phyloP scores from a whole-genome alignment of 2,888 invertebrate species.

The Fabriciana adippe region DNA sequence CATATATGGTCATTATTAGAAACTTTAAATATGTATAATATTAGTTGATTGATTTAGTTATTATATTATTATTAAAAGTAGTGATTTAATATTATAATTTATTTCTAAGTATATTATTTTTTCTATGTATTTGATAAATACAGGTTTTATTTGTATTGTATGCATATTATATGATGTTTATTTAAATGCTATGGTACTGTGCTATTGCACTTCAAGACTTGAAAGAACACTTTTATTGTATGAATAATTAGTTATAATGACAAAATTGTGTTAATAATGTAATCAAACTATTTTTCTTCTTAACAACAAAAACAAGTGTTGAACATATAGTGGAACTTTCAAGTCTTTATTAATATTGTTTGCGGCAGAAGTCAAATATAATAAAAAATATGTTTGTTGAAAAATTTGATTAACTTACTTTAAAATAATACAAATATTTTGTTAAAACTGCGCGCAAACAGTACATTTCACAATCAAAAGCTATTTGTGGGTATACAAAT shows the following conservation, averaged over 20 bases:
- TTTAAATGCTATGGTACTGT: conserved; percentile 7
- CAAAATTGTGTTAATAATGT: neutral
- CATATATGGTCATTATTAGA: no score
- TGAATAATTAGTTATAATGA: neutral
- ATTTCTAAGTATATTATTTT: neutral
- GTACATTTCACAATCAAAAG: conserved; percentile 43
- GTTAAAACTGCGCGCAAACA: conserved; percentile 54
- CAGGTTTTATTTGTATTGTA: conserved; percentile 1
- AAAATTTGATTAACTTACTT: neutral
- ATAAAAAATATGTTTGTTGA: neutral
- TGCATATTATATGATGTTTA: neutral
- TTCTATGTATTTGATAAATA: conserved; percentile 1
- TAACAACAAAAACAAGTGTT: neutral
- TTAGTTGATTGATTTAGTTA: neutral
- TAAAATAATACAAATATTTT: conserved; percentile 22
- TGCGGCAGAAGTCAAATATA: conserved; percentile 42
- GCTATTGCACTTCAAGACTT: conserved; percentile 25
- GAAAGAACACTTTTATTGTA: conserved; percentile 27
- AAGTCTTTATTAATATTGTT: conserved; percentile 41
- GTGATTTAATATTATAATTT: neutral
- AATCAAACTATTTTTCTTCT: neutral
- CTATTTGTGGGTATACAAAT: conserved; percentile 27
- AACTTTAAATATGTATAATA: no score
- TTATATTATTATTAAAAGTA: neutral
- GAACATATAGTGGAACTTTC: conserved; percentile 29